A percentile compares a stretch with the other conserved stretches of the same genome.
Conservation (phyloP, 2,888 invertebrate genomes). For the Aricia artaxerxes region DNA sequence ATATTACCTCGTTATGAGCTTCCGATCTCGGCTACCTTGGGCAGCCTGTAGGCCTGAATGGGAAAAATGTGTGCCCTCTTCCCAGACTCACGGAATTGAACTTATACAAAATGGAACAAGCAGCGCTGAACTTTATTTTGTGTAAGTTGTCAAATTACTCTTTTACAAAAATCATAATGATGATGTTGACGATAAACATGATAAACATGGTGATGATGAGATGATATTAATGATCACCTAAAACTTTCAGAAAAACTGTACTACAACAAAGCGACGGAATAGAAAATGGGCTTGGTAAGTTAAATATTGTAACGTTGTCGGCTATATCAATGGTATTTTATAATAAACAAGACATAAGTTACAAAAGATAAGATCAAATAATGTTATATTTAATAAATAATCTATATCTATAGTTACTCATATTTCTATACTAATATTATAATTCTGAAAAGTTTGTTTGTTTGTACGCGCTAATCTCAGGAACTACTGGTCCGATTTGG, state of each 20-base stretch:
- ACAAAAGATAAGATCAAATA: no score
- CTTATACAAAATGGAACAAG: slow-evolving; percentile 54
- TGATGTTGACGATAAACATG: no score
- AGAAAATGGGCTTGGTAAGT: slow-evolving; percentile 48
- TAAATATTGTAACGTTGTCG: background rate
- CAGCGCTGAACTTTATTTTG: slow-evolving; percentile 82
- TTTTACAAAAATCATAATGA: no score
- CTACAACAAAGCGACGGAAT: slow-evolving; percentile 48
- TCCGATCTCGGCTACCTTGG: slow-evolving; percentile 86
- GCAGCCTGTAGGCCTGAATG: slow-evolving; percentile 83
- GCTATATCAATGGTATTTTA: background rate
- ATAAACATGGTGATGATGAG: no score
- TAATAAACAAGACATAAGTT: background rate
- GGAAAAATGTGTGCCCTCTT: slow-evolving; percentile 72
- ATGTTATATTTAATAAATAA: no score
- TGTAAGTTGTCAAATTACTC: slow-evolving; percentile 37
- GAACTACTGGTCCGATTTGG: no score
- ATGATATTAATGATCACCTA: no score
- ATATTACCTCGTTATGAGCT: slow-evolving; percentile 87
- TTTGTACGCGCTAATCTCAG: no score
- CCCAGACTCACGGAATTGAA: slow-evolving; percentile 49
- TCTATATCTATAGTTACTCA: no score
- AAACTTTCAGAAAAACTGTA: slow-evolving; percentile 40
- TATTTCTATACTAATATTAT: no score
- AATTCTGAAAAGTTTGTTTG: no score